Percentiles rank a stretch among this genome's conserved stretches.
phyloP scores from a whole-genome alignment of 2,888 invertebrate species.

The Melipona bicolor region DNA sequence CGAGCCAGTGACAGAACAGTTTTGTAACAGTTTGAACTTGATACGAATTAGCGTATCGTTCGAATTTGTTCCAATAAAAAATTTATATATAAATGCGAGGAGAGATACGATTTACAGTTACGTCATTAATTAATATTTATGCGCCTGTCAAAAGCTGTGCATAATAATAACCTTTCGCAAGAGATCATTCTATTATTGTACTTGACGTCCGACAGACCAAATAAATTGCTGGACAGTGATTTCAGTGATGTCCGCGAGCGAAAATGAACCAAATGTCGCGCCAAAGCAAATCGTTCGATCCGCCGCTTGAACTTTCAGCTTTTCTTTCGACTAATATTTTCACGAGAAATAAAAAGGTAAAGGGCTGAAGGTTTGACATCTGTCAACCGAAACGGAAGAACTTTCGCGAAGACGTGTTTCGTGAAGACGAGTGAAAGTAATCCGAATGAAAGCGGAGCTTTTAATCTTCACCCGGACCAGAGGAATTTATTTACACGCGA shows the following conservation, averaged over 20 bases:
- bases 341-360: too few species aligned
- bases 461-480: not conserved
- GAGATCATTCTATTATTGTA: not conserved
- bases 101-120: not conserved
- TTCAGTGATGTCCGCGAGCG: too few species aligned
- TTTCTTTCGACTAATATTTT: too few species aligned
- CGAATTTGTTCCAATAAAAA: not conserved
- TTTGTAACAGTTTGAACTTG: not conserved
- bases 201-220: not conserved
- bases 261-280: too few species aligned
- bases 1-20: not conserved
- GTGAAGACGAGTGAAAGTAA: too few species aligned
- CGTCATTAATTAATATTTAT: not conserved
- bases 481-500: not conserved
- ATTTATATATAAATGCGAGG: not conserved
- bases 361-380: too few species aligned
- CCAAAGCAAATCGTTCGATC: too few species aligned
- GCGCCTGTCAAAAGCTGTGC: too few species aligned
- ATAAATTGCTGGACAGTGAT: not conserved
- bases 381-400: too few species aligned
- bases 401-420: not conserved
- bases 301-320: too few species aligned
- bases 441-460: not conserved
- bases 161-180: not conserved
- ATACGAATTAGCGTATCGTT: not conserved